These are phyloP conservation scores for Picathartes gymnocephalus DNA, from an alignment of 2,113 vertebrate genomes.

Conservation along the genomic window DNA sequence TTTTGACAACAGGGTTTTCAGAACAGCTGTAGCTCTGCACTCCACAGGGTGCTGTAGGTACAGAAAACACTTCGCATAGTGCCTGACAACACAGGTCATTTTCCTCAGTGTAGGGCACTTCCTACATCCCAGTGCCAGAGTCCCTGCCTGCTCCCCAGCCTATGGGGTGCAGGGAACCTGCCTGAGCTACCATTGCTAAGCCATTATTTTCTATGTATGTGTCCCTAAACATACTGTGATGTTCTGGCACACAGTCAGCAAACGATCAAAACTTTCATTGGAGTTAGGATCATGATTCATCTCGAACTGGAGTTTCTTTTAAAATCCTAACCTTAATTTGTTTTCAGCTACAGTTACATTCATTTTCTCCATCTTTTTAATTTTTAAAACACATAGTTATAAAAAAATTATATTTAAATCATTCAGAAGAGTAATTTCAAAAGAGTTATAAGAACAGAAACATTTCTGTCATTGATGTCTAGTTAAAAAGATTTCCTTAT, in stretches of 20 bases:
- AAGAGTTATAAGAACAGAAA: constrained; percentile 31
- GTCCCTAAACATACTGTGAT: background rate
- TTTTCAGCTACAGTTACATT: constrained; percentile 20
- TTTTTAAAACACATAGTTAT: constrained; percentile 56
- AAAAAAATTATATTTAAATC: constrained; percentile 44
- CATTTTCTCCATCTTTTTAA: background rate
- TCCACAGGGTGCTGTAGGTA: background rate
- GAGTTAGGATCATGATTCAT: background rate
- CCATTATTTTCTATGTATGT: background rate
- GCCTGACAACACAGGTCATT: background rate
- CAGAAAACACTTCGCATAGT: background rate
- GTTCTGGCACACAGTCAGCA: background rate
- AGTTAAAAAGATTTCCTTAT: constrained; percentile 46
- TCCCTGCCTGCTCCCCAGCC: background rate
- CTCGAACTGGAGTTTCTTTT: background rate
- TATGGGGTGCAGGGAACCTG: background rate
- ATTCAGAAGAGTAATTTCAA: constrained; percentile 43
- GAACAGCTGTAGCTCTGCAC: background rate
- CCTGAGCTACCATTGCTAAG: background rate
- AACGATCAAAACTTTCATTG: background rate
- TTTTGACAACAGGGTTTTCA: background rate
- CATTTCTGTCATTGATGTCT: constrained; percentile 3
- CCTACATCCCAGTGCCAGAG: background rate
- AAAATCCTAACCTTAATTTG: constrained; percentile 18
- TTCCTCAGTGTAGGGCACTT: background rate